Evolutionary conservation across 2,113 vertebrate genomes (phyloP).

Genomic region (Oncorhynchus gorbuscha): DNA sequence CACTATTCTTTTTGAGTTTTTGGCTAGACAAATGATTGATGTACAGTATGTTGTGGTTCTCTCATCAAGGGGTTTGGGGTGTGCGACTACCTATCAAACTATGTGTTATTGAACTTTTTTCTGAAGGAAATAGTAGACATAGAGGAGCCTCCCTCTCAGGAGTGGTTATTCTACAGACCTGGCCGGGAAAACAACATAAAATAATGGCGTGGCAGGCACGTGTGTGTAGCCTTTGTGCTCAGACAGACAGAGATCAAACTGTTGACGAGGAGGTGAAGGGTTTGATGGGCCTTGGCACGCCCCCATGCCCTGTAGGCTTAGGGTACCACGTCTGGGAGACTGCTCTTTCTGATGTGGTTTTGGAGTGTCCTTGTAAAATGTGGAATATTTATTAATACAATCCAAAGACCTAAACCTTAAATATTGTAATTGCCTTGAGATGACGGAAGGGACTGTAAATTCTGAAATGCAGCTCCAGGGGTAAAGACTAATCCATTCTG

Average conservation of each 20-base stretch:
- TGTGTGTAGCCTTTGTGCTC: constrained; percentile 35
- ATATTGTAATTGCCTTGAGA: constrained; percentile 29
- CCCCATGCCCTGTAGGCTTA: constrained; percentile 9
- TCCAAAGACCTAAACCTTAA: neutral
- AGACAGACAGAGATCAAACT: constrained; percentile 56
- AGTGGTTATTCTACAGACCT: constrained; percentile 52
- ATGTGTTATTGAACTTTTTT: neutral
- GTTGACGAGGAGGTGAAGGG: constrained; percentile 29
- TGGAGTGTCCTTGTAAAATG: constrained; percentile 10
- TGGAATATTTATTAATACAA: constrained; percentile 2
- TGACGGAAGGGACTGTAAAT: neutral
- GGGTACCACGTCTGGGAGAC: constrained; percentile 21
- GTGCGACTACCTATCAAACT: neutral
- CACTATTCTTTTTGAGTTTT: neutral
- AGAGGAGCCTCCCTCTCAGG: constrained; percentile 4
- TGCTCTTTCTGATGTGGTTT: constrained; percentile 16
- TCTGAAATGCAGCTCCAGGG: neutral
- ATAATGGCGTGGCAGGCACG: constrained; percentile 30
- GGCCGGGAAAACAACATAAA: constrained; percentile 60
- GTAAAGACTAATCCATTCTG: neutral
- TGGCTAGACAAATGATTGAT: neutral
- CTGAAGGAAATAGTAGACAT: constrained; percentile 25
- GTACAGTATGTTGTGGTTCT: neutral
- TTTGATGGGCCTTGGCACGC: constrained; percentile 52
- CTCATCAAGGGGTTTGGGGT: neutral